Evolutionary conservation across 2,113 vertebrate genomes (phyloP).

Genomic region (Plestiodon gilberti): DNA sequence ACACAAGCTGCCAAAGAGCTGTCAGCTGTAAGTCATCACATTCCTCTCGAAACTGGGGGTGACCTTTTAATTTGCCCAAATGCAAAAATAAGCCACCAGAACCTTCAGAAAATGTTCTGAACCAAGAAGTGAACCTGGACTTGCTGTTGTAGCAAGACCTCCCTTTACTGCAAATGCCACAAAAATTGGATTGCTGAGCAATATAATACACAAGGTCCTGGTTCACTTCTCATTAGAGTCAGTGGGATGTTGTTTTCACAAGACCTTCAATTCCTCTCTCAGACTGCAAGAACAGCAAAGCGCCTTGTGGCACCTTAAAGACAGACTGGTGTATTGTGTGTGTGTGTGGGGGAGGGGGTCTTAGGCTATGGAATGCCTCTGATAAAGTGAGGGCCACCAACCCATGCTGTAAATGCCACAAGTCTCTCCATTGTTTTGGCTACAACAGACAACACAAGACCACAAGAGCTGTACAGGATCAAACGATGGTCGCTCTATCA

Average conservation of each 20-base stretch:
- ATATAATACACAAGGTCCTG: background rate
- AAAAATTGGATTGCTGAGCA: background rate
- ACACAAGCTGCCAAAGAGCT: conserved; percentile 7
- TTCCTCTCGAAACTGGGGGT: background rate
- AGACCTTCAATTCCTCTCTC: background rate
- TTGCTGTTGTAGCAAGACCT: no score
- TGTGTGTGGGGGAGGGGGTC: no score
- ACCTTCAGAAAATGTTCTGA: background rate
- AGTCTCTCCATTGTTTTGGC: background rate
- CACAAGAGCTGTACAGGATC: no score
- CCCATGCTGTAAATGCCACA: background rate
- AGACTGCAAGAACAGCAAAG: background rate
- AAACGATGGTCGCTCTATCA: background rate
- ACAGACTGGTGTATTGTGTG: no score
- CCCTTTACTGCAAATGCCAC: background rate
- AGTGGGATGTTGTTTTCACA: background rate
- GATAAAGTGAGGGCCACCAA: background rate
- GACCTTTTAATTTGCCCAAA: background rate
- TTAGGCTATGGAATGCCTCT: background rate
- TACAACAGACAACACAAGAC: no score
- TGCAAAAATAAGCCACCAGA: background rate
- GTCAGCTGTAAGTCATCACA: background rate
- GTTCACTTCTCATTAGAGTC: background rate
- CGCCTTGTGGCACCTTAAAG: no score
- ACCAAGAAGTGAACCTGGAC: background rate